Evolutionary conservation across 64 coral and sea anemone species (phyloP).

Genomic region (Stichodactyla mertensii): DNA sequence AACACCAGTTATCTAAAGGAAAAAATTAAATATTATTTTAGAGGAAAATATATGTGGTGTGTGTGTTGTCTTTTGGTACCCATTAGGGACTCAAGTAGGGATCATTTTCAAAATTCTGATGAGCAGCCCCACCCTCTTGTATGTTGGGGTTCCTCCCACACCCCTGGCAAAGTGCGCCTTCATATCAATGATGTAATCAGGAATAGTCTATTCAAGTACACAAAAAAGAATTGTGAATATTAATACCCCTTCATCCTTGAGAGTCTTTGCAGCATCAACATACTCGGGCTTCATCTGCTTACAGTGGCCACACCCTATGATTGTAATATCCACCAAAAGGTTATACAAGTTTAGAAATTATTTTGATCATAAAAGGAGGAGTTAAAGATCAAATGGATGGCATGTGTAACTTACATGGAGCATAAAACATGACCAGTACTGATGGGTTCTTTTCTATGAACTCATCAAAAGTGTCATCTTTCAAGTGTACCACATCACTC

Average conservation of each 20-base stretch:
- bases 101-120: too few relatives aligned
- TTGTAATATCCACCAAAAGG: background rate
- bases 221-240: background rate
- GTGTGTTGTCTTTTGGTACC: too few relatives aligned
- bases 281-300: constrained; percentile 99
- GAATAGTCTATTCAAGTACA: too few relatives aligned
- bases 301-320: constrained; percentile 97
- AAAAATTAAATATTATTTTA: constrained; percentile 3
- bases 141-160: too few relatives aligned
- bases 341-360: too few relatives aligned
- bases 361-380: too few relatives aligned
- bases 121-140: too few relatives aligned
- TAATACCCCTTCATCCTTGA: constrained; percentile 93
- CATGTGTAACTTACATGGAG: constrained; percentile 88
- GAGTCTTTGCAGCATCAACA: constrained; percentile 75
- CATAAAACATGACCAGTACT: constrained; percentile 99
- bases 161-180: too few relatives aligned
- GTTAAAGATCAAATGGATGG: too few relatives aligned
- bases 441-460: constrained; percentile 81
- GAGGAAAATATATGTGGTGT: too few relatives aligned
- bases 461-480: constrained; percentile 88
- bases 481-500: constrained; percentile 88
- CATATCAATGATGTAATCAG: too few relatives aligned
- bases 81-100: too few relatives aligned
- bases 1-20: constrained; percentile 53